Evolutionary conservation across 2,888 invertebrate species (phyloP), one percentile per base, ranked within the genome.

Genomic region (Cantharis lateralis): DNA sequence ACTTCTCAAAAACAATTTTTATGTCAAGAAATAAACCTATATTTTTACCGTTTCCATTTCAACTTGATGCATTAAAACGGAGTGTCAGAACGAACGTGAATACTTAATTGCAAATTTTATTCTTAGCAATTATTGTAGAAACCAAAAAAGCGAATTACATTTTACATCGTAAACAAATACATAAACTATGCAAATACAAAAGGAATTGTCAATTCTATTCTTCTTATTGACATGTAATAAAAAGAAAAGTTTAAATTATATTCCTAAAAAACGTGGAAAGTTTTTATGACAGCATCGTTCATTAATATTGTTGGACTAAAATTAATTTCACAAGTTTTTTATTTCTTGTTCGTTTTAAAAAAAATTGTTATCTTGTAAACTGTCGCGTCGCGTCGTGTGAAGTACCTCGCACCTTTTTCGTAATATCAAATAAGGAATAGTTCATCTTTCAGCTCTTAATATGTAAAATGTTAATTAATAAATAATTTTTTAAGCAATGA

Each of bases 181-280:
- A 48, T 48, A 48, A 48, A 48, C 48, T 48, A 48, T 48, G 48
- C 13, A 48, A 48, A 48, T 48, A 48, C 48, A n/a, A 5, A 48
- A 48, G n/a, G 48, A 48, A 48, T 68, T 76, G 73, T 76, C 28
- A 70, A 76, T 72, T 70, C 66, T 76, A 73, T 73, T 73, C 70
- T 70, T 73, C 63, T 70, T 70, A 76, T 73, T 32, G 74, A 70
- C 70, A 64, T 74, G 64, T 62, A 76, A 73, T 76, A 72, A 73
- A 76, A 76, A 70, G 73, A 48, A 48, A 48, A 48, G 48, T 48
- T 48, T 48, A 48, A 48, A 48, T 48, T 48, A 48, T 48, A 48
- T 48, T 48, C 48, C 48, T 48, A 48, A 48, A 48, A 32, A 48
- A 48, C n/a, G n/a, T n/a, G n/a, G 48, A 48, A 48, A 48, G 48